Base-by-base conservation (phyloP, 2,888 invertebrate species). In the Elmis aenea region DNA sequence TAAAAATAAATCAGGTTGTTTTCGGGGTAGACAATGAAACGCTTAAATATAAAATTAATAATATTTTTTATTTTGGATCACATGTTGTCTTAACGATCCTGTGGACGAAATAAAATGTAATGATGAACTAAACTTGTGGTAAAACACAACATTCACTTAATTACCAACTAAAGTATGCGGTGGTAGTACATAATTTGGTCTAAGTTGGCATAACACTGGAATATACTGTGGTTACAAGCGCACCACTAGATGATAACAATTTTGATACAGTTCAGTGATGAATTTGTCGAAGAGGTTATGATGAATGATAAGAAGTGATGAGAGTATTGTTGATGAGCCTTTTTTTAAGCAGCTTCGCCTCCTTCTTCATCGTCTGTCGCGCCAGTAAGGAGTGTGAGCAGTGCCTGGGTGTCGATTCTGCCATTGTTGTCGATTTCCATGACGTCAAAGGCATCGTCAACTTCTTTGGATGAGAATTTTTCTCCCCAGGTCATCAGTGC, bases 401-500 rank as follows among this genome's bases (percentile, higher is more conserved):
- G 82, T 69, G 85, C 85, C 58, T 71, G 74, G 69, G 90, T 89
- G 74, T 92, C 90, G 68, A 92, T 90, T 75, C 79, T 81, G 67
- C 90, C 90, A 64, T 86, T 83, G 69, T 87, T 87, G 71, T 92
- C 92, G 66, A 92, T 87, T 43, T 85, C 84, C 83, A 93, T 89
- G 72, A 89, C 86, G 72, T 91, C 91, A 73, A 83, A 91, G 48
- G 91, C 91, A 67, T 92, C 91, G 69, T 91, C 88, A 62, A 87
- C 85, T 69, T 92, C 91, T 67, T 86, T 83, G 59, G 79, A 75
- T 68, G 80, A 73, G 81, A 93, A 93, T 74, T 89, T 92, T 67
- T 93, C 92, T 55, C 93, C 92, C 81, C 85, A 93, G 73, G 85
- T 88, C 83, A 88, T 85, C 67, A 93, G 79, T 57, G 90, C 86